Base-by-base conservation (phyloP, 1,140 invertebrate genomes). In the Camponotus floridanus region DNA sequence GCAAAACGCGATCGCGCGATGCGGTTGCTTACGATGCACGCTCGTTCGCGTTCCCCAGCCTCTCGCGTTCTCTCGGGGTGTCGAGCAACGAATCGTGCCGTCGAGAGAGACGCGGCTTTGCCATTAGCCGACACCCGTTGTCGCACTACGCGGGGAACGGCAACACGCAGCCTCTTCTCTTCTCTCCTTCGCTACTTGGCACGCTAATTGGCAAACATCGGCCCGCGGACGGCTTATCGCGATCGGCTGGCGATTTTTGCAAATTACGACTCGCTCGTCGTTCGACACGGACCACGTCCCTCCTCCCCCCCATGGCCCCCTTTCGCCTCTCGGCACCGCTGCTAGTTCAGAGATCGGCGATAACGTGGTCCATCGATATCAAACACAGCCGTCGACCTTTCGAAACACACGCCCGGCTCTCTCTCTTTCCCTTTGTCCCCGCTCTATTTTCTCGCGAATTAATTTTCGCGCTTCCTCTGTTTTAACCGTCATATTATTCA, bases 201-300 rank as follows among this genome's bases (percentile, higher is more conserved):
- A 89, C 88, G 89, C 92, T 92, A 92, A 92, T 92, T 92, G 91
- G 92, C 91, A 92, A 93, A 93, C 92, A 93, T 92, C 89, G 92
- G 86, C 83, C 76, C 18, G 79, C 79, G 62, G 68, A 68, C 48
- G 73, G 84, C 91, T 93, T 92, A 92, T 92, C 92, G 88, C 87
- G 92, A 92, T 92, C 91, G 91, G 83, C 84, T 80, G 71, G 68
- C 86, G 86, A 92, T 92, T 92, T 92, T 92, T 92, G 89, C 91
- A 92, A 92, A 92, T 92, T 89, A 89, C 88, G 85, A 83, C 87
- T 67, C 81, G 73, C 81, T 89, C 83, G 83, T 86, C 87, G 83
- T 71, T 88, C 88, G 87, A 88, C 88, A 85, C 84, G 62, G 74
- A 55, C 76, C 73, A 59, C 51, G 71, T 51, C 71, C 61, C 59